A percentile compares a stretch with the other conserved stretches of the same genome.
Evolutionary conservation across 2,888 invertebrate species (phyloP).

Genomic region (Choreutis nemorana): DNA sequence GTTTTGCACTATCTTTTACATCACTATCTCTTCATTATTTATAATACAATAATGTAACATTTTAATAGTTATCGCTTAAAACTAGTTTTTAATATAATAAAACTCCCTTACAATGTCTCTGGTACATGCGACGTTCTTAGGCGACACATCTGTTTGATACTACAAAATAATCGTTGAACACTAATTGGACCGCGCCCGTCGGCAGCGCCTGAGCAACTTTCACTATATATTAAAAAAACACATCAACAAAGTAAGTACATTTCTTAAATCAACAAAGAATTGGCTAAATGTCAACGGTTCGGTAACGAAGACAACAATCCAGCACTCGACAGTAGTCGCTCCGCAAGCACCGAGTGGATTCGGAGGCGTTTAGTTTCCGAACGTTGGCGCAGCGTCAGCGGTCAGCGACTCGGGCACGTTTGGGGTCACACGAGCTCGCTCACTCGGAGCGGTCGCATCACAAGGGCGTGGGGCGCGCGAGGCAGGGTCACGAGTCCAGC

Average conservation of each 20-base stretch:
- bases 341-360: slow-evolving; percentile 13
- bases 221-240: slow-evolving; percentile 54
- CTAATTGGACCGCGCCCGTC: slow-evolving; percentile 58
- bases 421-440: slow-evolving; percentile 27
- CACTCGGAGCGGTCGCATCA: slow-evolving; percentile 37
- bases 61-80: slow-evolving; percentile 50
- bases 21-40: slow-evolving; percentile 37
- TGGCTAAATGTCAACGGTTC: slow-evolving; percentile 48
- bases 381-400: slow-evolving; percentile 21
- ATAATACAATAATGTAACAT: slow-evolving; percentile 57
- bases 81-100: slow-evolving; percentile 43
- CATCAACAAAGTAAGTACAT: slow-evolving; percentile 59
- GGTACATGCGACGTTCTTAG: slow-evolving; percentile 25
- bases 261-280: slow-evolving; percentile 53
- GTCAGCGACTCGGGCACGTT: slow-evolving; percentile 34
- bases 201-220: slow-evolving; percentile 63
- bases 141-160: slow-evolving; percentile 31
- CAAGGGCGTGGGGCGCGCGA: slow-evolving; percentile 40
- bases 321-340: slow-evolving; percentile 19
- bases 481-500: slow-evolving; percentile 62
- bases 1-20: slow-evolving; percentile 62
- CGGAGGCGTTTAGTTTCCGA: slow-evolving; percentile 1
- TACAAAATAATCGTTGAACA: slow-evolving; percentile 49
- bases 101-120: slow-evolving; percentile 30
- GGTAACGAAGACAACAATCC: slow-evolving; percentile 22